Evolutionary conservation across 2,797 vertebrate species (phyloP).

Genomic region (Melanotaenia maccullochi): DNA sequence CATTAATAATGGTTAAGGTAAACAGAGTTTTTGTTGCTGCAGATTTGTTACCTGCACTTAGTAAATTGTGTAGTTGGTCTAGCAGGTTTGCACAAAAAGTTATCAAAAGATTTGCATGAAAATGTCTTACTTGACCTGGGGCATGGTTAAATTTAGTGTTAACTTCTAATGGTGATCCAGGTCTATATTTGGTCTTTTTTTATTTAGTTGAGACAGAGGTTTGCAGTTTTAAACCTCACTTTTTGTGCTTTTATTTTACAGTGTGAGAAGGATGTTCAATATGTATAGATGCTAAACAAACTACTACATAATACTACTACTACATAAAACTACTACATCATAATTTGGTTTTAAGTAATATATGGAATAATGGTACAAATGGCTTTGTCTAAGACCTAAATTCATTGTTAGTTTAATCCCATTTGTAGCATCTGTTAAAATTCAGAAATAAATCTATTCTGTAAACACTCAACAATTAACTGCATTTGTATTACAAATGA

Average conservation of each 20-base stretch:
- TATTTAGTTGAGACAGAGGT: not conserved
- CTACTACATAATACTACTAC: not conserved
- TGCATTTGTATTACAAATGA: constrained; percentile 12
- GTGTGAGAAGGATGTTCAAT: not conserved
- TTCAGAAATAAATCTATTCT: not conserved
- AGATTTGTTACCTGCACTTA: not conserved
- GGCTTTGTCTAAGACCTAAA: not conserved
- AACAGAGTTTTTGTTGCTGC: not conserved
- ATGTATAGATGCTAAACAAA: not conserved
- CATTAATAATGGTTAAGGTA: not conserved
- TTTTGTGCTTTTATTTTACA: not conserved
- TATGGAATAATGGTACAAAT: not conserved
- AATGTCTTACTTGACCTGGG: not conserved
- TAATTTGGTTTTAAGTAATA: not conserved
- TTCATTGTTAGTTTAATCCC: not conserved
- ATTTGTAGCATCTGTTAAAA: not conserved
- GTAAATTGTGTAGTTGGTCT: not conserved
- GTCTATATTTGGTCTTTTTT: not conserved
- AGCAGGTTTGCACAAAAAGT: not conserved
- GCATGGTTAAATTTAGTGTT: not conserved
- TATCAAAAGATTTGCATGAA: not conserved
- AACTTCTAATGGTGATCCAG: not conserved
- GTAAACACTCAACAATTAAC: not conserved
- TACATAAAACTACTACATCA: not conserved
- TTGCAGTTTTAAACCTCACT: not conserved